These are phyloP conservation scores for Sebastes matsubarae DNA, from an alignment of 2,797 vertebrate genomes.

Conservation along the genomic window DNA sequence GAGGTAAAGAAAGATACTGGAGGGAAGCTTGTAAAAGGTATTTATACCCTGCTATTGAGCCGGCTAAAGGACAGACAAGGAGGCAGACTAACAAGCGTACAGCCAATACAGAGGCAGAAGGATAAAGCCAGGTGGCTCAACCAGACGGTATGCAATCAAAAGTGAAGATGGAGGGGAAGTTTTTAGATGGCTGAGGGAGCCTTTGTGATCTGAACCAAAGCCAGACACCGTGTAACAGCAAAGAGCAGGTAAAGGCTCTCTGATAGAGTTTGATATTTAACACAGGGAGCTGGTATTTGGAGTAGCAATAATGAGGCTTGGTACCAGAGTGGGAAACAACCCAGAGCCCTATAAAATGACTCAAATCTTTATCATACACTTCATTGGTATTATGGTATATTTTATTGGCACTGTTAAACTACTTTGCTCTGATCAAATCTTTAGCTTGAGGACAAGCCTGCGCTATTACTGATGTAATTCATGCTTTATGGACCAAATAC, in stretches of 20 bases:
- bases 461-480: conserved; percentile 16
- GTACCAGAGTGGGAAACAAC: not conserved
- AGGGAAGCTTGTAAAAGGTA: conserved; percentile 70
- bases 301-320: conserved; percentile 5
- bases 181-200: conserved; percentile 26
- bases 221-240: conserved; percentile 24
- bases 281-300: not conserved
- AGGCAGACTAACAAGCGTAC: conserved; percentile 48
- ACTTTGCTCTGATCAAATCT: not conserved
- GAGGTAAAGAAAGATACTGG: conserved; percentile 62
- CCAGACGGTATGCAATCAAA: conserved; percentile 49
- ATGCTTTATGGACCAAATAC: conserved; percentile 27
- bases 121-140: conserved; percentile 42
- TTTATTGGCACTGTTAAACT: conserved; percentile 3
- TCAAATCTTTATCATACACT: conserved; percentile 1
- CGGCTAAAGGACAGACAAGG: conserved; percentile 31
- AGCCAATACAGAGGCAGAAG: conserved; percentile 27
- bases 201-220: conserved; percentile 45
- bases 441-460: conserved; percentile 2
- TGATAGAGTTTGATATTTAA: conserved; percentile 7
- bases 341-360: not conserved
- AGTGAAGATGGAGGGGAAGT: conserved; percentile 40
- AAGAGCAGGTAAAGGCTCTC: conserved; percentile 17
- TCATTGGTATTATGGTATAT: not conserved
- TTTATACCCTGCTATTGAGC: conserved; percentile 63